A percentile compares a stretch with the other conserved stretches of the same genome.
phyloP scores from a whole-genome alignment of 37 sponge, comb jelly and placozoan species.

The Hormiphora californensis region DNA sequence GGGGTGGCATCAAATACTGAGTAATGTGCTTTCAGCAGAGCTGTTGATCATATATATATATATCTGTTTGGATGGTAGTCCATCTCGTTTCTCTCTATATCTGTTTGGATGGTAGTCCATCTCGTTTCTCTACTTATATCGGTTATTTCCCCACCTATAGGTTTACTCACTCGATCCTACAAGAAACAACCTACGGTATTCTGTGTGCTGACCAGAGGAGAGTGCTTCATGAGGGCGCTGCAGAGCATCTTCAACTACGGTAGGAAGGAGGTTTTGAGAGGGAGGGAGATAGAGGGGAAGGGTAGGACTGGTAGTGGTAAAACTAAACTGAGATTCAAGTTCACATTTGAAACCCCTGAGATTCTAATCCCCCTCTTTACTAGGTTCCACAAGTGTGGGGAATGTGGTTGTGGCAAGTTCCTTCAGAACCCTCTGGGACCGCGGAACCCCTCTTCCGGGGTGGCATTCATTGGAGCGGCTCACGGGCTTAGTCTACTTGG shows the following conservation, averaged over 20 bases:
- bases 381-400: conserved; percentile 52
- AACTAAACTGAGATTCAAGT: too few relatives aligned
- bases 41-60: background rate
- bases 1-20: background rate
- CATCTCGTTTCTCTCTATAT: background rate
- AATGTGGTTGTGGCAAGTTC: conserved; percentile 52
- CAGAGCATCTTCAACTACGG: conserved; percentile 61
- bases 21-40: too few relatives aligned
- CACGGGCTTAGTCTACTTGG: conserved; percentile 47
- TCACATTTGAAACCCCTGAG: too few relatives aligned
- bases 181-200: conserved; percentile 72
- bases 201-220: conserved; percentile 72
- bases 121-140: background rate
- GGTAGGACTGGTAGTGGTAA: too few relatives aligned
- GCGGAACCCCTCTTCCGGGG: conserved; percentile 40
- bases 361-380: too few relatives aligned
- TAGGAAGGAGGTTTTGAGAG: too few relatives aligned
- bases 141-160: conserved; percentile 3
- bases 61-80: background rate
- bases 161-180: conserved; percentile 79
- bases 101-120: background rate
- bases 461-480: conserved; percentile 32
- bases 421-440: conserved; percentile 48
- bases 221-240: conserved; percentile 70
- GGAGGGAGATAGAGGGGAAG: too few relatives aligned